Conservation (phyloP, 2,888 invertebrate species). For the Drosophila falleni region DNA sequence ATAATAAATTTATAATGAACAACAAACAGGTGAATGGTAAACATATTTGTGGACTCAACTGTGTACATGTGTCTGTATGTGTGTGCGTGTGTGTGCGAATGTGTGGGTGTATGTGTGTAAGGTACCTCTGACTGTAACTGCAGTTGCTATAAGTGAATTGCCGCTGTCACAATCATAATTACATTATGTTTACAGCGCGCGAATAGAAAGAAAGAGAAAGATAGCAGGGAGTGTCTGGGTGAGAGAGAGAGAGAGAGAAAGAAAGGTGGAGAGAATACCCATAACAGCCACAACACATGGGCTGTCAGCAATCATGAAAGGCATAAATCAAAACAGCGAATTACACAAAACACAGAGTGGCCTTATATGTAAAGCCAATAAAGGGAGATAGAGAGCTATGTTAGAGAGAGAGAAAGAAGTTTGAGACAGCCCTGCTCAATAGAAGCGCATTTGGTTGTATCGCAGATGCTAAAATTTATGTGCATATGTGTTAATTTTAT, state of each 20-base stretch:
- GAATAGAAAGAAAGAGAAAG: neutral
- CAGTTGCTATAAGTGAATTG: slow-evolving; percentile 60
- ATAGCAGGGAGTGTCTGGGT: neutral
- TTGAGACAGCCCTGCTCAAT: slow-evolving; percentile 16
- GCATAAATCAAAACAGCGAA: slow-evolving; percentile 57
- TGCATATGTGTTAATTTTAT: slow-evolving; percentile 77
- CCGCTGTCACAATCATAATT: slow-evolving; percentile 58
- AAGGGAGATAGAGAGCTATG: neutral
- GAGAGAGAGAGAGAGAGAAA: neutral
- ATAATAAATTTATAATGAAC: slow-evolving; percentile 31
- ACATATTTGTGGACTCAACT: slow-evolving; percentile 21
- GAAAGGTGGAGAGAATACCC: neutral
- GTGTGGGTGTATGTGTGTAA: neutral
- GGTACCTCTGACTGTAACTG: slow-evolving; percentile 20
- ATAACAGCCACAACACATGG: slow-evolving; percentile 36
- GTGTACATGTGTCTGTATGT: neutral
- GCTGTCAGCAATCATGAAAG: slow-evolving; percentile 53
- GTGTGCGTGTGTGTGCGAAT: neutral
- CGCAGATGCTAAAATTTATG: slow-evolving; percentile 64
- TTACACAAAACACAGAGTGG: slow-evolving; percentile 5
- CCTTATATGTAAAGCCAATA: neutral
- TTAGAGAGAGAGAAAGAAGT: neutral
- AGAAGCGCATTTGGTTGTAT: slow-evolving; percentile 46
- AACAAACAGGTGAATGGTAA: slow-evolving; percentile 26
- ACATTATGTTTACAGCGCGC: slow-evolving; percentile 50